Percentiles rank a stretch among this genome's conserved stretches.
These are phyloP conservation scores for Ormyrus pomaceus DNA, from an alignment of 2,888 invertebrate genomes.

Conservation along the genomic window DNA sequence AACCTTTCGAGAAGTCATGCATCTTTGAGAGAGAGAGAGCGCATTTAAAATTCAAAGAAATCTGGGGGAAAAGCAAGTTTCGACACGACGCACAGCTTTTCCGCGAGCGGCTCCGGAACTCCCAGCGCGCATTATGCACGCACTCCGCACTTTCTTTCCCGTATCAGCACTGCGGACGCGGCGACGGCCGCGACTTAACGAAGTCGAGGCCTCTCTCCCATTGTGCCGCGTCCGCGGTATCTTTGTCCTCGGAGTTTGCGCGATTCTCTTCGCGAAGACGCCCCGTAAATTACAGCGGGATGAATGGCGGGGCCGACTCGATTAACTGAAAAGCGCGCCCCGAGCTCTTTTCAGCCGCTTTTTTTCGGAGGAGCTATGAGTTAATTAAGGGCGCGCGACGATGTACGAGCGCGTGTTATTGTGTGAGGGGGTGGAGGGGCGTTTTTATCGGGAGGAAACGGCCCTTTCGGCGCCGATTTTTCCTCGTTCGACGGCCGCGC, in stretches of 20 bases:
- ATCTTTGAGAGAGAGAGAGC: no score
- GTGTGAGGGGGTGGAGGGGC: background rate
- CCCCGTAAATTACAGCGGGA: constrained; percentile 16
- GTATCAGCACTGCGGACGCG: no score
- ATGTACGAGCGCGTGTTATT: no score
- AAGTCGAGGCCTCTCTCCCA: background rate
- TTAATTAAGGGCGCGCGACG: constrained; percentile 31
- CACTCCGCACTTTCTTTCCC: no score
- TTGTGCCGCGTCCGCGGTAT: background rate
- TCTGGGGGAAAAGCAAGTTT: no score
- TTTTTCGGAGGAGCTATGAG: constrained; percentile 13
- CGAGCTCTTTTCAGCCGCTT: background rate
- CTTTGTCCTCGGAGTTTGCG: no score
- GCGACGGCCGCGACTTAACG: background rate
- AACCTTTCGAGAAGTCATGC: no score
- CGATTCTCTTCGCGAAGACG: background rate
- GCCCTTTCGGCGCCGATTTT: background rate
- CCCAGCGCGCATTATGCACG: no score
- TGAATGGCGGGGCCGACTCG: constrained; percentile 15
- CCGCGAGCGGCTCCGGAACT: no score
- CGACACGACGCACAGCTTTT: no score
- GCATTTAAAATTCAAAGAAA: no score
- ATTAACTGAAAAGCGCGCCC: constrained; percentile 22
- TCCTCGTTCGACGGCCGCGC: background rate
- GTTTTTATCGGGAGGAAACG: background rate